phyloP scores from a whole-genome alignment of 2,888 invertebrate species.

The Archaeoteleia sp. region DNA sequence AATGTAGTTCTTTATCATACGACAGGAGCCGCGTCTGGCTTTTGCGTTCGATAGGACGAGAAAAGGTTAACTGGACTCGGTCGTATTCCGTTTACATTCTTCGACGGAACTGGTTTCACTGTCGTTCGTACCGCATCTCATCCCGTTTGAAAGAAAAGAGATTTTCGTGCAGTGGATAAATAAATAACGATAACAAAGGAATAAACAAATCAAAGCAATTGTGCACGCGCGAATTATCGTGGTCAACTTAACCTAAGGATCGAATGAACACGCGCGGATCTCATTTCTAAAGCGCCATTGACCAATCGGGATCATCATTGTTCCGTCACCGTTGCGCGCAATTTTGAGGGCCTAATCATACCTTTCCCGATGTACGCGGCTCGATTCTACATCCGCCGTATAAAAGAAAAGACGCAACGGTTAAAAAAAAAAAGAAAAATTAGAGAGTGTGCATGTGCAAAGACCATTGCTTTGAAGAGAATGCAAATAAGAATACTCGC shows the following conservation, averaged over 20 bases:
- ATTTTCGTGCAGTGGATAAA: constrained; percentile 25
- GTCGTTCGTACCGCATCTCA: constrained; percentile 47
- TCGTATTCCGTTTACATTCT: constrained; percentile 70
- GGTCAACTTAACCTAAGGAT: too few relatives aligned
- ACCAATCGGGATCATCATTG: constrained; percentile 65
- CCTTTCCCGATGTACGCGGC: constrained; percentile 20
- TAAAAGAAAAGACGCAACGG: not conserved
- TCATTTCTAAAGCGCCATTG: constrained; percentile 64
- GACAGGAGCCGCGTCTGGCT: constrained; percentile 42
- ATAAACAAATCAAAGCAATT: constrained; percentile 28
- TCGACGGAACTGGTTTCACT: constrained; percentile 66
- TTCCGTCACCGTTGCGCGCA: constrained; percentile 54
- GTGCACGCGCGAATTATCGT: too few relatives aligned
- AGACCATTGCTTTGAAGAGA: too few relatives aligned
- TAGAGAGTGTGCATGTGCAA: too few relatives aligned
- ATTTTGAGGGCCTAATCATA: constrained; percentile 49
- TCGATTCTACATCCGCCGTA: constrained; percentile 25
- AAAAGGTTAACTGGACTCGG: constrained; percentile 70
- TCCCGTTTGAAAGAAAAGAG: constrained; percentile 36
- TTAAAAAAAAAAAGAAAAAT: too few relatives aligned
- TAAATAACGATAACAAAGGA: constrained; percentile 39
- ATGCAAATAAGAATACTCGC: too few relatives aligned
- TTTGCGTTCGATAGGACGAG: constrained; percentile 59
- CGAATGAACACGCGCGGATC: constrained; percentile 45
- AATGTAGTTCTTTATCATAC: constrained; percentile 17